A percentile compares a stretch with the other conserved stretches of the same genome.
Conservation (phyloP, 2,888 invertebrate genomes). For the Escarpia spicata region DNA sequence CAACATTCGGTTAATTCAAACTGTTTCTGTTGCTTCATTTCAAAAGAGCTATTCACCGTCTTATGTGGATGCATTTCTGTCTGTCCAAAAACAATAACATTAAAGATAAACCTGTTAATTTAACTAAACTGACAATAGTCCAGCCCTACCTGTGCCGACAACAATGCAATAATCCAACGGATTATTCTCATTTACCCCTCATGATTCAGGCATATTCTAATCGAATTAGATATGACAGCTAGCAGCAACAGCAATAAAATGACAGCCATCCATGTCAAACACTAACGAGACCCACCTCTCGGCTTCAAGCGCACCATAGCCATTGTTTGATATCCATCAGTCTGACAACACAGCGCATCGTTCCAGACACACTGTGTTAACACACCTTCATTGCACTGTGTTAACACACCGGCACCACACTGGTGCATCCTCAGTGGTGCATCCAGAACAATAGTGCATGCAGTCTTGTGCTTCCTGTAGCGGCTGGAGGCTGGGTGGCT, state of each 20-base stretch:
- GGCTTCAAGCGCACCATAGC: background rate
- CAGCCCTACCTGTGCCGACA: background rate
- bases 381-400: background rate
- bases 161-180: background rate
- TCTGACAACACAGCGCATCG: background rate
- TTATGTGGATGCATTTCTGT: background rate
- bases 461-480: background rate
- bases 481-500: background rate
- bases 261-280: background rate
- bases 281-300: background rate
- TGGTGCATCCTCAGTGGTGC: background rate
- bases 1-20: background rate
- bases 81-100: background rate
- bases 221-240: background rate
- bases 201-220: background rate
- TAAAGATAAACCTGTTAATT: background rate
- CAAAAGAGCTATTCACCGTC: background rate
- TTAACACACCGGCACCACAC: background rate
- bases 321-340: background rate
- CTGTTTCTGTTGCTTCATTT: background rate
- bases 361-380: background rate
- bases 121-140: too few relatives aligned
- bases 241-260: background rate
- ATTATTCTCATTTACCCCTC: background rate
- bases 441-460: background rate